A percentile compares a stretch with the other conserved stretches of the same genome.
phyloP scores from a whole-genome alignment of 2,113 vertebrate species.

The Hippocampus barbouri region DNA sequence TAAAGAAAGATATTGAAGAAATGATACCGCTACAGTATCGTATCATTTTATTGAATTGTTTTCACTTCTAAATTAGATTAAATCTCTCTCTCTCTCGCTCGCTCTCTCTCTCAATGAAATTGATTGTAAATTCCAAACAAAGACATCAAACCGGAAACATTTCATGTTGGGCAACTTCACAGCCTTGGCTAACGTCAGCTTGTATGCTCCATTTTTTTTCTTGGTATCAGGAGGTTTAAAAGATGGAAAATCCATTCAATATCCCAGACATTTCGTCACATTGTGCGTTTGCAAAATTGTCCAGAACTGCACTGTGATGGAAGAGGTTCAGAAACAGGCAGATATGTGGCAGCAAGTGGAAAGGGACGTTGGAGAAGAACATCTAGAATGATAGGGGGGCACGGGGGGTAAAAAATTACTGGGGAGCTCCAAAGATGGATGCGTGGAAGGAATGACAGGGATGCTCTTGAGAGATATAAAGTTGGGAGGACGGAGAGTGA shows the following conservation, averaged over 20 bases:
- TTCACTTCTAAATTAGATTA: too few species aligned
- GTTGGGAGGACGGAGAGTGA: background rate
- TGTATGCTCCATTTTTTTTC: too few species aligned
- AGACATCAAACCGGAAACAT: too few species aligned
- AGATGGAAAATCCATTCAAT: background rate
- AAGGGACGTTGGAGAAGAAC: background rate
- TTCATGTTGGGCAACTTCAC: too few species aligned
- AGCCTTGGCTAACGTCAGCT: too few species aligned
- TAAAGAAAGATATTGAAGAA: too few species aligned
- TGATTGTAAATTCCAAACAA: too few species aligned
- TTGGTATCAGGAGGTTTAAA: background rate
- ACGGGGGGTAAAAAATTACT: background rate
- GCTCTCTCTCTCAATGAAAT: too few species aligned
- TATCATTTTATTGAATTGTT: too few species aligned
- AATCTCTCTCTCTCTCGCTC: too few species aligned
- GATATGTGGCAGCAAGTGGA: background rate
- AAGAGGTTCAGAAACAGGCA: background rate
- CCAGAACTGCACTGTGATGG: background rate
- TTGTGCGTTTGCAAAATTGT: background rate
- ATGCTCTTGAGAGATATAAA: background rate
- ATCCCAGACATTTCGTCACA: background rate
- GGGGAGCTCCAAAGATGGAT: slow-evolving; percentile 18
- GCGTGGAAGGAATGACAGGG: slow-evolving; percentile 13
- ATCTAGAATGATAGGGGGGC: slow-evolving; percentile 9
- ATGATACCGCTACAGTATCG: too few species aligned